Evolutionary conservation across 2,113 vertebrate species (phyloP).

Genomic region (Probosciger aterrimus): DNA sequence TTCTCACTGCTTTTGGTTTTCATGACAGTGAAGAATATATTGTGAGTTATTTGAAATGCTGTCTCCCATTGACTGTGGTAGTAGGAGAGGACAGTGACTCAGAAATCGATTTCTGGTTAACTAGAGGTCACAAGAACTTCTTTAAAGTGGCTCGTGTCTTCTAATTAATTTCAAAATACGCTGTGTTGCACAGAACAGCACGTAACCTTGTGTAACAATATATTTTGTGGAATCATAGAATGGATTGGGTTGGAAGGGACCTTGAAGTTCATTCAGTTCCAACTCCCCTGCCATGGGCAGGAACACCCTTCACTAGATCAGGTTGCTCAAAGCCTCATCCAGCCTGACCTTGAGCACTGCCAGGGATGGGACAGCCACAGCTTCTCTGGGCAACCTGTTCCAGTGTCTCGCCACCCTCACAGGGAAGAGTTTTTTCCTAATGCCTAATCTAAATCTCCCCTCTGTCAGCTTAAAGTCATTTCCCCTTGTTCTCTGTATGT

Average conservation of each 20-base stretch:
- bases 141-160: not conserved
- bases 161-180: not conserved
- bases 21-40: too few relatives aligned
- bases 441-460: not conserved
- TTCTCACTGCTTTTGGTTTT: not conserved
- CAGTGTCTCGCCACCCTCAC: not conserved
- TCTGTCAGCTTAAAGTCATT: not conserved
- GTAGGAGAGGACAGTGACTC: not conserved
- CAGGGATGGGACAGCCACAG: not conserved
- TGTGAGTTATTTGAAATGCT: not conserved
- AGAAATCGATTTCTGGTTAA: not conserved
- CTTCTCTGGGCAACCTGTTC: not conserved
- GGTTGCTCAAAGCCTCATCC: not conserved
- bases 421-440: not conserved
- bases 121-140: not conserved
- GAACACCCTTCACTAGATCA: not conserved
- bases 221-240: not conserved
- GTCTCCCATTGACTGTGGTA: not conserved
- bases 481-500: not conserved
- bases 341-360: not conserved
- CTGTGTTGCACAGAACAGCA: accelerated
- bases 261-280: not conserved
- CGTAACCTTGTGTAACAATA: not conserved
- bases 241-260: not conserved
- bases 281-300: not conserved